Conservation (phyloP, 2,113 vertebrate species). For the Psittacus erithacus region DNA sequence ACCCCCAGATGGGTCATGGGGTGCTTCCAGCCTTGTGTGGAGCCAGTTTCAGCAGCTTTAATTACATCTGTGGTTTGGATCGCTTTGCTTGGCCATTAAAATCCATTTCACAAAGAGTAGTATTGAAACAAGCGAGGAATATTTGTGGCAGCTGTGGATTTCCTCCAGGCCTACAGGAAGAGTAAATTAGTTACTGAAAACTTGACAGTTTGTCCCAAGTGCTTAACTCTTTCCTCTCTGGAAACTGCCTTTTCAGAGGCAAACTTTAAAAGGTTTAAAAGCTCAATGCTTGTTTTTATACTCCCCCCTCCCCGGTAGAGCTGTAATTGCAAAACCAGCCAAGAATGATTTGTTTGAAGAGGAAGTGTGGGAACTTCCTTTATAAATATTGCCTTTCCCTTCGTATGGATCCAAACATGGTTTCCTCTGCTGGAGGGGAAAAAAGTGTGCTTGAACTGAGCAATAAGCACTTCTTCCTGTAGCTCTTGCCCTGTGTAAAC, state of each 20-base stretch:
- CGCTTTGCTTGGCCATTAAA: slow-evolving; percentile 47
- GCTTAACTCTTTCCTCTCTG: slow-evolving; percentile 51
- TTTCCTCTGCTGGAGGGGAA: background rate
- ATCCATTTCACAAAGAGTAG: slow-evolving; percentile 58
- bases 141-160: slow-evolving; percentile 66
- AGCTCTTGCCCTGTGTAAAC: background rate
- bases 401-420: background rate
- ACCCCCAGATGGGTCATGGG: fast-evolving
- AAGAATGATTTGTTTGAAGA: slow-evolving; percentile 55
- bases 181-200: slow-evolving; percentile 69
- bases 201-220: slow-evolving; percentile 19
- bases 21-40: background rate
- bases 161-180: slow-evolving; percentile 66
- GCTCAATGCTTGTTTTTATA: background rate
- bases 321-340: slow-evolving; percentile 43
- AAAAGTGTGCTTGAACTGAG: background rate
- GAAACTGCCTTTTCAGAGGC: background rate
- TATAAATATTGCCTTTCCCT: slow-evolving; percentile 60
- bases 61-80: slow-evolving; percentile 57
- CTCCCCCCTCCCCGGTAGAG: background rate
- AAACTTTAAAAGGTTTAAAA: slow-evolving; percentile 17
- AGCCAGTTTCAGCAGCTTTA: slow-evolving; percentile 30
- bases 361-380: slow-evolving; percentile 68
- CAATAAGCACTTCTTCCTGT: background rate
- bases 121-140: slow-evolving; percentile 55